These are phyloP conservation scores for Brachyhypopomus occidentalis DNA, from an alignment of 2,113 vertebrate genomes.

Conservation along the genomic window DNA sequence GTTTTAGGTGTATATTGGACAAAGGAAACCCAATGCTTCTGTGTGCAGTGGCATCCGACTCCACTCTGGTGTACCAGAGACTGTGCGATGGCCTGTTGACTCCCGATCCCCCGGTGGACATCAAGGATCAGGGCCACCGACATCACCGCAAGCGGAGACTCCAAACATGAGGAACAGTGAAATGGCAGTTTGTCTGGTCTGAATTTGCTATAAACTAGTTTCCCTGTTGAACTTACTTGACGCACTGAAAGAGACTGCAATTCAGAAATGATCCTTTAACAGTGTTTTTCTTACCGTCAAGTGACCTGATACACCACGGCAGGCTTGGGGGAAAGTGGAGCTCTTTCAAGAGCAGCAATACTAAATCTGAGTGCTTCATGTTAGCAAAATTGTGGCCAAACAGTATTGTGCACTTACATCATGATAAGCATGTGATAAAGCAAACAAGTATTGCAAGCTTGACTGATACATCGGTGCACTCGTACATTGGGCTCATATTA, in stretches of 20 bases:
- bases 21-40: conserved; percentile 70
- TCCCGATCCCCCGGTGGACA: conserved; percentile 82
- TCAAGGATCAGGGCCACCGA: conserved; percentile 68
- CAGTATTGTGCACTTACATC: conserved; percentile 22
- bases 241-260: too few species aligned
- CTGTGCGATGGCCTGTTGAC: conserved; percentile 89
- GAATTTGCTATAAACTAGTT: too few species aligned
- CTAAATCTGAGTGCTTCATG: conserved; percentile 10
- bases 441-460: conserved; percentile 6
- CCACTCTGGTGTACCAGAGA: conserved; percentile 92
- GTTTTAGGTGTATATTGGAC: conserved; percentile 70
- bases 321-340: too few species aligned
- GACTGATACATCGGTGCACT: not conserved
- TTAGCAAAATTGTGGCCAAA: conserved; percentile 38
- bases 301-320: too few species aligned
- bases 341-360: not conserved
- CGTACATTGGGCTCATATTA: not conserved
- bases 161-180: conserved; percentile 51
- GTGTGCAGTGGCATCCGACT: conserved; percentile 90
- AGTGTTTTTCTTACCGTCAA: too few species aligned
- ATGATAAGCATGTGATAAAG: conserved; percentile 13
- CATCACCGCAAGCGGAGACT: conserved; percentile 73
- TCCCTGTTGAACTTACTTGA: too few species aligned
- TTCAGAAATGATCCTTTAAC: too few species aligned
- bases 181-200: not conserved